These are phyloP conservation scores for Platichthys stellatus DNA, from an alignment of 2,113 vertebrate genomes.

Conservation along the genomic window DNA sequence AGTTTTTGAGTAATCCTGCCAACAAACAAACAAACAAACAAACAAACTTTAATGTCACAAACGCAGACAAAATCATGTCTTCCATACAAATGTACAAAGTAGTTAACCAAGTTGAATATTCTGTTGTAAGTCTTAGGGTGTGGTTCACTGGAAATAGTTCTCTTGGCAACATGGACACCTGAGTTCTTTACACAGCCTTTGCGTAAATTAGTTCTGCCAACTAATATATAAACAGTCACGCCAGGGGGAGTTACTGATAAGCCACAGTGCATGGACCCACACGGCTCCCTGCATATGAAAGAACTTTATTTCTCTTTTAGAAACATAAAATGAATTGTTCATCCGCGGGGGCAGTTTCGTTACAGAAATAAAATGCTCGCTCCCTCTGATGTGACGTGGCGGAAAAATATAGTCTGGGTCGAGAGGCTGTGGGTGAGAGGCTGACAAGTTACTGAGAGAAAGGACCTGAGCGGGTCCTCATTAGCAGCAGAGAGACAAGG, in stretches of 20 bases:
- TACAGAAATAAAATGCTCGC: slow-evolving; percentile 16
- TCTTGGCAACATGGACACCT: no score
- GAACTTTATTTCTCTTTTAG: neutral
- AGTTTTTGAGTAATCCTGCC: no score
- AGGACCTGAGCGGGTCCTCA: slow-evolving; percentile 1
- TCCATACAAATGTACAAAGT: no score
- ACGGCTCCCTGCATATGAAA: neutral
- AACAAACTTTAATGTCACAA: no score
- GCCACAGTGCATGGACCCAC: neutral
- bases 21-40: no score
- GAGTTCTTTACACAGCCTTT: no score
- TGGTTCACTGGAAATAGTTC: no score
- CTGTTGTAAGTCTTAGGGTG: no score
- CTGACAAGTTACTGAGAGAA: slow-evolving; percentile 10
- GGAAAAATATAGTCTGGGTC: neutral
- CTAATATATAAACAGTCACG: neutral
- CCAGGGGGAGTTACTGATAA: neutral
- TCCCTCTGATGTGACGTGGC: neutral
- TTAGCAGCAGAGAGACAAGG: slow-evolving; percentile 8
- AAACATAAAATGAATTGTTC: neutral
- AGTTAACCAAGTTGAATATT: no score
- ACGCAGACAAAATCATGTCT: no score
- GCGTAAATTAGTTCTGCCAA: neutral
- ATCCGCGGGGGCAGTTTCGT: neutral
- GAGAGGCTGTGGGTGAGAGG: neutral